Evolutionary conservation across 2,888 invertebrate species (phyloP).

Genomic region (Orthonevra nobilis): DNA sequence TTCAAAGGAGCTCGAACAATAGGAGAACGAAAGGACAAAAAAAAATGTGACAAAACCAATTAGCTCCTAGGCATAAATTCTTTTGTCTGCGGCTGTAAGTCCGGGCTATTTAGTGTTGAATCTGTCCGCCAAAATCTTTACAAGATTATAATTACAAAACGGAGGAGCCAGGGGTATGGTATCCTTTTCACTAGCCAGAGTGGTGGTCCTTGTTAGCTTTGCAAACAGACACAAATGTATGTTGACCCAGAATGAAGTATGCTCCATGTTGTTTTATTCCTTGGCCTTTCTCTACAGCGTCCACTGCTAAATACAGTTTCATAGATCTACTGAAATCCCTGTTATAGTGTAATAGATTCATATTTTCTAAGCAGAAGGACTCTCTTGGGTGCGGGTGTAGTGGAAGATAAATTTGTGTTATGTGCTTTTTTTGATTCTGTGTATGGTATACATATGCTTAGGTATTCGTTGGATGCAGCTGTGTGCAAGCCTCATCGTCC

Average conservation of each 20-base stretch:
- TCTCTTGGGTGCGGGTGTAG: conserved; percentile 50
- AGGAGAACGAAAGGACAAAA: background rate
- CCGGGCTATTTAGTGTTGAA: conserved; percentile 30
- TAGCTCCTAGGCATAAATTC: conserved; percentile 46
- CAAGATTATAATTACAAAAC: conserved; percentile 61
- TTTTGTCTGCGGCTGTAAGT: conserved; percentile 34
- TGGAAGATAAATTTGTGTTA: conserved; percentile 32
- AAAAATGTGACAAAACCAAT: conserved; percentile 50
- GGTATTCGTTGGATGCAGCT: conserved; percentile 33
- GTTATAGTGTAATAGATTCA: conserved; percentile 55
- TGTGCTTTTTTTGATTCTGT: conserved; percentile 17
- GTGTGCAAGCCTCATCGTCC: conserved; percentile 30
- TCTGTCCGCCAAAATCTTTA: conserved; percentile 43
- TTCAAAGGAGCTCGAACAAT: conserved; percentile 14
- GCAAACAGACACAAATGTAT: conserved; percentile 33
- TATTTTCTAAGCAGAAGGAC: conserved; percentile 57
- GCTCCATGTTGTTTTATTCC: conserved; percentile 14
- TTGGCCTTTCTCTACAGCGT: conserved; percentile 17
- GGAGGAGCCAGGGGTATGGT: conserved; percentile 11
- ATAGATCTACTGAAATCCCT: conserved; percentile 43
- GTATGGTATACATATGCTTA: background rate
- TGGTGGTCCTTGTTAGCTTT: conserved; percentile 1
- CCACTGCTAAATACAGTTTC: conserved; percentile 14
- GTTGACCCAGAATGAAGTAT: conserved; percentile 44
- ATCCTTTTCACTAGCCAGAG: background rate